A percentile compares a stretch with the other conserved stretches of the same genome.
These are phyloP conservation scores for Ernsta delagoae DNA, from an alignment of 2,888 invertebrate genomes.

Conservation along the genomic window DNA sequence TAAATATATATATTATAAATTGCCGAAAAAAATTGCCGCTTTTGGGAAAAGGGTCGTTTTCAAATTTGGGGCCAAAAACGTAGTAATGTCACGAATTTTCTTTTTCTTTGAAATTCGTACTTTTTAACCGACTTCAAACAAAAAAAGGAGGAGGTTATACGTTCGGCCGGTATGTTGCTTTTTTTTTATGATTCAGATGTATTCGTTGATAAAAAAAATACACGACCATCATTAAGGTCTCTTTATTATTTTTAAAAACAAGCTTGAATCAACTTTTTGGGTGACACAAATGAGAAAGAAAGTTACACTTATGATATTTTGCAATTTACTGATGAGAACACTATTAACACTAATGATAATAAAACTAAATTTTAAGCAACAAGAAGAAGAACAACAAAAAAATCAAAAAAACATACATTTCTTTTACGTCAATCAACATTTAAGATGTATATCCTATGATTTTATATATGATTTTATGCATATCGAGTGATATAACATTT, in stretches of 20 bases:
- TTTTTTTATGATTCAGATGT: neutral
- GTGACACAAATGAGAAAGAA: constrained; percentile 6
- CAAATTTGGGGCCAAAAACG: constrained; percentile 7
- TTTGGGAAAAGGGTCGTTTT: constrained; percentile 4
- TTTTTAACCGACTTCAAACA: too few relatives aligned
- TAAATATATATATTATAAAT: too few relatives aligned
- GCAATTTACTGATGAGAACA: neutral
- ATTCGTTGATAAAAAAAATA: neutral
- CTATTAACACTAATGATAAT: neutral
- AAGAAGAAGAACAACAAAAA: too few relatives aligned
- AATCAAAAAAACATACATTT: too few relatives aligned
- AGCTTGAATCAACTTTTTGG: constrained; percentile 6
- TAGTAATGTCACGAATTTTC: neutral
- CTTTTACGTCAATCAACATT: too few relatives aligned
- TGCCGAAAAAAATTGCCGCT: too few relatives aligned
- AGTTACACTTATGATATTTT: constrained; percentile 1
- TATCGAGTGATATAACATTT: too few relatives aligned
- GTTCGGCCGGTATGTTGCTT: too few relatives aligned
- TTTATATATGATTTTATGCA: too few relatives aligned
- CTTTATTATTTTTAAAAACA: constrained; percentile 3
- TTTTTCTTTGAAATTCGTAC: neutral
- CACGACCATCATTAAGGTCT: neutral
- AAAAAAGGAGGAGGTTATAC: too few relatives aligned
- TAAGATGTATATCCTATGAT: too few relatives aligned
- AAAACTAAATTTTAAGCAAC: neutral